A percentile compares a stretch with the other conserved stretches of the same genome.
Conservation (phyloP, 2,113 vertebrate genomes). For the Pipa parva region DNA sequence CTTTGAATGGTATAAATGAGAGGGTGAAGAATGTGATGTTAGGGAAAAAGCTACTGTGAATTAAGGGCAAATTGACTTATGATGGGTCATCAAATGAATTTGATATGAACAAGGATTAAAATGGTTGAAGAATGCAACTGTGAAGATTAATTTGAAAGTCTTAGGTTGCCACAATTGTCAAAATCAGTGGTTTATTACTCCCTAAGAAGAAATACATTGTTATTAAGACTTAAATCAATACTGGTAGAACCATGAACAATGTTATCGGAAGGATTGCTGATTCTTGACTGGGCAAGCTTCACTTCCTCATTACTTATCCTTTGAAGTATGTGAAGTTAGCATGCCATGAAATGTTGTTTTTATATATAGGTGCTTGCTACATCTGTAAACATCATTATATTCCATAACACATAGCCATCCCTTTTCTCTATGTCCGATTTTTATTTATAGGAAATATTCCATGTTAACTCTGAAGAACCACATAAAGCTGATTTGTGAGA, state of each 20-base stretch:
- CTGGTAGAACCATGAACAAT: neutral
- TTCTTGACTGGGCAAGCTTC: neutral
- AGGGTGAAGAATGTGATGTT: constrained; percentile 19
- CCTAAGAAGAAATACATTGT: constrained; percentile 7
- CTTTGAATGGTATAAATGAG: constrained; percentile 9
- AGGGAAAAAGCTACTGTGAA: neutral
- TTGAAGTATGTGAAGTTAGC: constrained; percentile 1
- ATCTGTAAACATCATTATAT: neutral
- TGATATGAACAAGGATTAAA: neutral
- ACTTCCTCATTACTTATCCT: constrained; percentile 9
- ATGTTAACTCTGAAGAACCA: neutral
- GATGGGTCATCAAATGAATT: neutral
- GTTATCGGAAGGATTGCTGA: neutral
- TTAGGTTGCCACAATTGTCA: constrained; percentile 9
- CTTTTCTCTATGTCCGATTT: neutral
- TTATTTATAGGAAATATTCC: neutral
- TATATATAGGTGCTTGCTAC: constrained; percentile 1
- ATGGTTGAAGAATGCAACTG: neutral
- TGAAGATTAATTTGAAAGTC: constrained; percentile 8
- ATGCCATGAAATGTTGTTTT: neutral
- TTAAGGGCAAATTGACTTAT: neutral
- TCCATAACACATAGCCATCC: neutral
- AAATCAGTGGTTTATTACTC: constrained; percentile 20
- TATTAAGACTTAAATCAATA: constrained; percentile 2
- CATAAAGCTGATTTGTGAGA: neutral